phyloP scores from a whole-genome alignment of 2,888 invertebrate species.

The Caenorhabditis macrosperma region DNA sequence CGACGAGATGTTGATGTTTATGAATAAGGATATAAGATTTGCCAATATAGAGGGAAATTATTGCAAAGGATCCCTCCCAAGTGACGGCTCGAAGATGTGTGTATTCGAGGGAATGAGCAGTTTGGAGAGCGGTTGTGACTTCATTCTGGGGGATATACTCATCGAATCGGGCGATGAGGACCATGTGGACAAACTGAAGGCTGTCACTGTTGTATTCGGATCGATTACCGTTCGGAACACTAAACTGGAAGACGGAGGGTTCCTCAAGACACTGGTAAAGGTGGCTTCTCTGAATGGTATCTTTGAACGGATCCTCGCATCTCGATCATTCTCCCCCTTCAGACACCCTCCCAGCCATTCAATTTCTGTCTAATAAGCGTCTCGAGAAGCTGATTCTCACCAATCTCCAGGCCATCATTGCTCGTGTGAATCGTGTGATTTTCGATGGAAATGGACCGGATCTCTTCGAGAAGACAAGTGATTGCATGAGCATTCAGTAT shows the following conservation, averaged over 20 bases:
- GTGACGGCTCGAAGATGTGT: background rate
- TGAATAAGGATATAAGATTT: background rate
- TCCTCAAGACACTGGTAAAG: background rate
- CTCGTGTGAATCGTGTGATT: background rate
- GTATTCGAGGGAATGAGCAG: background rate
- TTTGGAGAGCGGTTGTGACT: background rate
- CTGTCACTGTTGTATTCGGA: background rate
- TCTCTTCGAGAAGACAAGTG: background rate
- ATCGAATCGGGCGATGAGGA: background rate
- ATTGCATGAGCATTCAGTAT: background rate
- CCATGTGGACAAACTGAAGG: background rate
- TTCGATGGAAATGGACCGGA: background rate
- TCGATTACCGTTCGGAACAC: background rate
- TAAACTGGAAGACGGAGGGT: background rate
- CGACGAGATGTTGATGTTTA: background rate
- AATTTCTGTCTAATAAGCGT: constrained; percentile 11
- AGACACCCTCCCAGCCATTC: background rate
- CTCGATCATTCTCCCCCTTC: too few relatives aligned
- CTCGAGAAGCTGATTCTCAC: background rate
- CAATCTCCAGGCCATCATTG: background rate
- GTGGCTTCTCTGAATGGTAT: background rate
- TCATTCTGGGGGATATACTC: background rate
- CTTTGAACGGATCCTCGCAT: too few relatives aligned
- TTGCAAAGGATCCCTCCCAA: background rate
- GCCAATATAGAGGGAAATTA: background rate